phyloP scores from a whole-genome alignment of 2,888 invertebrate species.

The Andrena fulva region DNA sequence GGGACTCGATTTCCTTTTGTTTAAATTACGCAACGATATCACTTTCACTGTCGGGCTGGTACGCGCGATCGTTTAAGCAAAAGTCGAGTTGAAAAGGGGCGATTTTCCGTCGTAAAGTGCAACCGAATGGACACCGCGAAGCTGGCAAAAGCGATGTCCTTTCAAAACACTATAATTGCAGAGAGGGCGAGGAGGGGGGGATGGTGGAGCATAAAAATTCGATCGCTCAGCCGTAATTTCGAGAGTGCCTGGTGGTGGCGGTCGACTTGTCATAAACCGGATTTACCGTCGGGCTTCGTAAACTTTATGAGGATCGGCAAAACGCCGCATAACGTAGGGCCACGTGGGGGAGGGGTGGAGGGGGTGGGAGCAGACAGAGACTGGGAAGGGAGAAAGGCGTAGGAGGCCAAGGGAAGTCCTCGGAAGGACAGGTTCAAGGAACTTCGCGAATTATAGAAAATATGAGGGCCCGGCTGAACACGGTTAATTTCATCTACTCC shows the following conservation, averaged over 20 bases:
- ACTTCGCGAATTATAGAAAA: slow-evolving; percentile 65
- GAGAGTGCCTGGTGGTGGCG: slow-evolving; percentile 75
- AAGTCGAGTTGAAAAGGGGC: background rate
- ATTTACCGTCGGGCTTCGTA: slow-evolving; percentile 79
- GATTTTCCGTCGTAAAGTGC: too few relatives aligned
- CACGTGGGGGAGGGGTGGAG: slow-evolving; percentile 23
- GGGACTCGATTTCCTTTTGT: slow-evolving; percentile 25
- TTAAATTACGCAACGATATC: slow-evolving; percentile 25
- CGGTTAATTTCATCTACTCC: slow-evolving; percentile 40
- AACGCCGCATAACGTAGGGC: slow-evolving; percentile 68
- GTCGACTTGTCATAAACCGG: slow-evolving; percentile 79
- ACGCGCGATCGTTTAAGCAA: background rate
- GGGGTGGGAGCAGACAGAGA: slow-evolving; percentile 14
- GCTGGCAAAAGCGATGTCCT: background rate
- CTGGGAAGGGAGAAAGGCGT: slow-evolving; percentile 36
- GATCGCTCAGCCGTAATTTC: slow-evolving; percentile 77
- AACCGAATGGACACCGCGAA: background rate
- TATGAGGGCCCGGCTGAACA: slow-evolving; percentile 29
- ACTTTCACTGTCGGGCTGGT: background rate
- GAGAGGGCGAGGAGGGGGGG: slow-evolving; percentile 14
- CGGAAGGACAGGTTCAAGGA: slow-evolving; percentile 63
- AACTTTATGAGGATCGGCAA: slow-evolving; percentile 80
- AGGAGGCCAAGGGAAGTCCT: slow-evolving; percentile 55
- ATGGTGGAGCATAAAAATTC: slow-evolving; percentile 74
- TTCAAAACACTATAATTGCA: slow-evolving; percentile 55